Conservation (phyloP, 2,797 vertebrate species). For the Hirundo rustica region DNA sequence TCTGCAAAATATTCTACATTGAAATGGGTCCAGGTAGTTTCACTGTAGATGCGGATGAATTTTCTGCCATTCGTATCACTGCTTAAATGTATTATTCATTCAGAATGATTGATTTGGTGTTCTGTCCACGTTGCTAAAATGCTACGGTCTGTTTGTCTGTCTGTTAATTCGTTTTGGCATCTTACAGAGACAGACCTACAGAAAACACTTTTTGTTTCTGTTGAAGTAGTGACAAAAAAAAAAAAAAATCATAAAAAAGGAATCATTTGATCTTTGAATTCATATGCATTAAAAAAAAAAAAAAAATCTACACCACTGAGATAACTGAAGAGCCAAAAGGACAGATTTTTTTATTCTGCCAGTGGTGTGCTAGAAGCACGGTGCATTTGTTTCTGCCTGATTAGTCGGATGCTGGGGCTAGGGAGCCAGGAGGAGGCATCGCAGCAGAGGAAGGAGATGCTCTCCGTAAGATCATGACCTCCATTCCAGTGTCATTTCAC, state of each 20-base stretch:
- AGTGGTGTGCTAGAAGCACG: background rate
- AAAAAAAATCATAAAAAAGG: background rate
- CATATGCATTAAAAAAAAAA: background rate
- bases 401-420: constrained; percentile 10
- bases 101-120: background rate
- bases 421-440: background rate
- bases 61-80: background rate
- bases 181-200: background rate
- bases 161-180: background rate
- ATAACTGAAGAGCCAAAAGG: background rate
- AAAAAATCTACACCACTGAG: background rate
- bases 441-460: constrained; percentile 23
- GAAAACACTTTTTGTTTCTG: background rate
- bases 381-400: constrained; percentile 43
- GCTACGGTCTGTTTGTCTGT: background rate
- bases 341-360: constrained; percentile 39
- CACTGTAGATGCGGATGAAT: background rate
- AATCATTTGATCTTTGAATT: constrained; percentile 23
- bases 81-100: constrained; percentile 42
- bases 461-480: constrained; percentile 59
- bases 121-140: constrained; percentile 36
- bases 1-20: background rate
- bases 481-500: constrained; percentile 65
- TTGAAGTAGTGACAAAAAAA: background rate
- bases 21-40: background rate